phyloP scores from a whole-genome alignment of 1,140 invertebrate species.

The Drosophila athabasca region DNA sequence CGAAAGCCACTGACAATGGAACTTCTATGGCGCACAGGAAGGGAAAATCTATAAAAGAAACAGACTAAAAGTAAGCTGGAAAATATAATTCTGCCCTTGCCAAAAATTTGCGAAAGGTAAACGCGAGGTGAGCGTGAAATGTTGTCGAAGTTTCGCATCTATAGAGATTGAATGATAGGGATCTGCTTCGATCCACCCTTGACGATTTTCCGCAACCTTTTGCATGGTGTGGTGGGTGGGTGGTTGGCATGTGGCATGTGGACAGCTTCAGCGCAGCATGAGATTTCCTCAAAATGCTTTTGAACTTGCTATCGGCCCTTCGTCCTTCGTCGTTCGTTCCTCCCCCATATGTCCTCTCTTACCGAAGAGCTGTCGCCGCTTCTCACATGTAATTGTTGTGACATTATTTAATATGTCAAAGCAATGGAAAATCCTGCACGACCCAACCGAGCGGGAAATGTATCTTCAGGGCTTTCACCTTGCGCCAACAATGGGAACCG shows the following conservation, averaged over 20 bases:
- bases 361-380: conserved; percentile 29
- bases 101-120: conserved; percentile 48
- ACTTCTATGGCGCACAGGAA: conserved; percentile 38
- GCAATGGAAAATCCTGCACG: conserved; percentile 72
- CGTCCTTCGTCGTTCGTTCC: background rate
- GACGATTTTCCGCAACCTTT: conserved; percentile 18
- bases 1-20: conserved; percentile 68
- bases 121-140: conserved; percentile 11
- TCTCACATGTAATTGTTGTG: conserved; percentile 75
- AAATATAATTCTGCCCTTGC: conserved; percentile 55
- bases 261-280: conserved; percentile 61
- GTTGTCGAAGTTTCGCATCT: conserved; percentile 1
- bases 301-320: conserved; percentile 43
- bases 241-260: conserved; percentile 32
- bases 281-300: conserved; percentile 62
- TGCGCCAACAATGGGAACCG: conserved; percentile 58
- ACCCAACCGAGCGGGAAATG: conserved; percentile 16
- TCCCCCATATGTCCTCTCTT: too few relatives aligned
- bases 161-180: too few relatives aligned
- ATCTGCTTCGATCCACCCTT: conserved; percentile 14
- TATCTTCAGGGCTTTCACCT: conserved; percentile 33
- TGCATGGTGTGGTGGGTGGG: background rate
- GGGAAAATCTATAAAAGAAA: conserved; percentile 49
- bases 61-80: conserved; percentile 71
- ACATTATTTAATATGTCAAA: conserved; percentile 82